phyloP scores from a whole-genome alignment of 1,140 invertebrate species.

The Heliconius nattereri region DNA sequence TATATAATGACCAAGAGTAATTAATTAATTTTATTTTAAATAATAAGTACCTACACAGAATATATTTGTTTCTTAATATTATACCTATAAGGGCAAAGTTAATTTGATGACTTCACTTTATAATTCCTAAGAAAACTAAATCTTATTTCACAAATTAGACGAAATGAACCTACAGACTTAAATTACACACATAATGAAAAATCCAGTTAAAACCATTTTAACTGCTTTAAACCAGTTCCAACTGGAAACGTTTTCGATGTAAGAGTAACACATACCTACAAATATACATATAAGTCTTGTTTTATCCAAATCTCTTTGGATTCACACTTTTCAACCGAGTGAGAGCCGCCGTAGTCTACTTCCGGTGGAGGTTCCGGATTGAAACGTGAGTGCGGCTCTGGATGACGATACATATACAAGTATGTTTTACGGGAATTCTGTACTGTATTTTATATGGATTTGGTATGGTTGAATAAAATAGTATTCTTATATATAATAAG shows the following conservation, averaged over 20 bases:
- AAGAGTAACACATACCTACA: not conserved
- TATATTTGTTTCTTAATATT: too few species aligned
- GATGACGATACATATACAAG: not conserved
- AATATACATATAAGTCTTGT: not conserved
- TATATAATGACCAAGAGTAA: too few species aligned
- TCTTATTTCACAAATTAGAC: too few species aligned
- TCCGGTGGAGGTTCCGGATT: slow-evolving; percentile 8
- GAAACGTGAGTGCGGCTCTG: not conserved
- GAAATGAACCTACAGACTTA: too few species aligned
- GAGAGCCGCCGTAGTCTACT: not conserved
- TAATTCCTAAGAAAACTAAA: too few species aligned
- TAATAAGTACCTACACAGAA: too few species aligned
- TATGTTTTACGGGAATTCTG: not conserved
- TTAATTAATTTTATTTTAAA: too few species aligned
- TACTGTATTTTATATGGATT: not conserved
- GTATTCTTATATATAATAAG: too few species aligned
- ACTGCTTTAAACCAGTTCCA: not conserved
- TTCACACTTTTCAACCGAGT: slow-evolving; percentile 10
- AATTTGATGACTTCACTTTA: too few species aligned
- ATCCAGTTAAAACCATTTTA: not conserved
- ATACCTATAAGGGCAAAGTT: too few species aligned
- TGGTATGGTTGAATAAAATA: not conserved
- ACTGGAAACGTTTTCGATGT: not conserved
- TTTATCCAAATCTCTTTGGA: slow-evolving; percentile 14
- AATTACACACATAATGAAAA: not conserved